Conservation (phyloP, 1,140 invertebrate genomes). For the Parasteatoda tepidariorum region DNA sequence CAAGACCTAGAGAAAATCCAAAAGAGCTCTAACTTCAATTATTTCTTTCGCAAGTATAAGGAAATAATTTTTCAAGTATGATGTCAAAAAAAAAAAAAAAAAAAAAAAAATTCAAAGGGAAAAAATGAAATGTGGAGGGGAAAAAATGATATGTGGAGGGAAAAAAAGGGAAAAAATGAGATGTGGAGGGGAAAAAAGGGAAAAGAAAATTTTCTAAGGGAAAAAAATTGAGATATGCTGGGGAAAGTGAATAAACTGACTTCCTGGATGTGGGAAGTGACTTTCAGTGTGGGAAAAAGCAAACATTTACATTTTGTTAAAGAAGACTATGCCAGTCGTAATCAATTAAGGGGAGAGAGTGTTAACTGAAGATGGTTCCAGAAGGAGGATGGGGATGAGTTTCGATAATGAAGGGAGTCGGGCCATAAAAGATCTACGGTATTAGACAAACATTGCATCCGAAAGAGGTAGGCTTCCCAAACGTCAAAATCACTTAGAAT, state of each 20-base stretch:
- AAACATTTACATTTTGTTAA: conserved; percentile 56
- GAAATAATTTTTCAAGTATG: conserved; percentile 19
- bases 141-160: neutral
- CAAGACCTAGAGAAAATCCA: conserved; percentile 1
- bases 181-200: neutral
- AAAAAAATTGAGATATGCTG: neutral
- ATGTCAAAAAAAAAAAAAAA: neutral
- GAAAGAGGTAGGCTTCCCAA: neutral
- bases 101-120: neutral
- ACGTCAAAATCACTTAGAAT: conserved; percentile 14
- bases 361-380: too few relatives aligned
- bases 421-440: conserved; percentile 23
- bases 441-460: conserved; percentile 8
- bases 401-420: conserved; percentile 38
- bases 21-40: conserved; percentile 11
- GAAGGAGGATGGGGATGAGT: neutral
- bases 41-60: conserved; percentile 1
- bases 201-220: neutral
- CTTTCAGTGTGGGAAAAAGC: neutral
- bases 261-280: conserved; percentile 29
- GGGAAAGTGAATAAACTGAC: conserved; percentile 29
- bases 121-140: neutral
- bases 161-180: neutral
- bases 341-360: conserved; percentile 41
- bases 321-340: conserved; percentile 31